A percentile compares a stretch with the other conserved stretches of the same genome.
Evolutionary conservation across 2,113 vertebrate species (phyloP).

Genomic region (Agapornis roseicollis): DNA sequence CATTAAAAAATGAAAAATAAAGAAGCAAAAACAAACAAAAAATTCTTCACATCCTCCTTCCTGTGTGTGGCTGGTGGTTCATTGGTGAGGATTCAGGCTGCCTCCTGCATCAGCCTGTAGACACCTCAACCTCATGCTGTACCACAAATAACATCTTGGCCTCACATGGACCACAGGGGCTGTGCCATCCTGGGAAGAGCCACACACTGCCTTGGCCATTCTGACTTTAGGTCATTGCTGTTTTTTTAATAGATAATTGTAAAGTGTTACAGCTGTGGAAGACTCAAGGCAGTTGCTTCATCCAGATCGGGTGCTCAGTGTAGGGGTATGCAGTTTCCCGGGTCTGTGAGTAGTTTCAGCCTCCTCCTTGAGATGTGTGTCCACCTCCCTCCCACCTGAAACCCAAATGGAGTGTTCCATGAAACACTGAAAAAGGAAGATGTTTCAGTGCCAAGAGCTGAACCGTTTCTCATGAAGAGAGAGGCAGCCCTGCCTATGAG

Average conservation of each 20-base stretch:
- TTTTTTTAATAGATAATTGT: background rate
- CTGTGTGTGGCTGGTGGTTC: background rate
- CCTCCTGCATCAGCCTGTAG: background rate
- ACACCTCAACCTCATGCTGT: background rate
- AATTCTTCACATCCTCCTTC: background rate
- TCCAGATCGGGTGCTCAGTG: background rate
- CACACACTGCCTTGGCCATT: accelerated
- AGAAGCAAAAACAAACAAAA: accelerated
- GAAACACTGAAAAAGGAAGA: background rate
- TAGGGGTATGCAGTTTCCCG: accelerated
- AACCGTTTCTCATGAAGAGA: background rate
- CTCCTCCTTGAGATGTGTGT: accelerated
- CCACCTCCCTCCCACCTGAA: background rate
- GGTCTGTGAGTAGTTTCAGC: background rate
- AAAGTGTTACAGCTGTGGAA: background rate
- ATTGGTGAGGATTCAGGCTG: background rate
- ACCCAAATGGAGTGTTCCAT: background rate
- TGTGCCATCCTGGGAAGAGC: background rate
- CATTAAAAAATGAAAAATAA: background rate
- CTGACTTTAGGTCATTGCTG: background rate
- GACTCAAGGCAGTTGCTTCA: background rate
- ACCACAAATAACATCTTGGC: background rate
- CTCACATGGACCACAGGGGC: background rate
- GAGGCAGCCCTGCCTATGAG: background rate
- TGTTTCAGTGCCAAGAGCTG: background rate